A percentile compares a stretch with the other conserved stretches of the same genome.
These are phyloP conservation scores for Neocrepidodera transversa DNA, from an alignment of 2,888 invertebrate genomes.

Conservation along the genomic window DNA sequence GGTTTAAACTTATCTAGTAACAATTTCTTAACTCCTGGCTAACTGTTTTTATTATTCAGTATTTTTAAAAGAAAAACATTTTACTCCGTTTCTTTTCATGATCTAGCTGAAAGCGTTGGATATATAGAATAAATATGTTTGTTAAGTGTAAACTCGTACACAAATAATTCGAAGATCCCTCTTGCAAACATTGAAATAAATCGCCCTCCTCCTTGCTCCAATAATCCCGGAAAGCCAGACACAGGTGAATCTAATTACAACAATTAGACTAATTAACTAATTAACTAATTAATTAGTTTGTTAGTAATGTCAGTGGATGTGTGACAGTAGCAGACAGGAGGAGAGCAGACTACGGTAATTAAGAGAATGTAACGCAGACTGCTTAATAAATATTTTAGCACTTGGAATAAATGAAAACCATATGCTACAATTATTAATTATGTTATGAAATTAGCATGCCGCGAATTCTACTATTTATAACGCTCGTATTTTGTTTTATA, in stretches of 20 bases:
- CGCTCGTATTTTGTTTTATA: conserved; percentile 39
- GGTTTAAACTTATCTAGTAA: no score
- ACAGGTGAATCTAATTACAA: conserved; percentile 50
- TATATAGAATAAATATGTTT: no score
- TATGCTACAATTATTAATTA: conserved; percentile 50
- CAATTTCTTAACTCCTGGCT: no score
- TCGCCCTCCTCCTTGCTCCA: conserved; percentile 4
- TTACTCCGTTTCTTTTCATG: no score
- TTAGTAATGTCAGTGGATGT: conserved; percentile 49
- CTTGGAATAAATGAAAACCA: conserved; percentile 51
- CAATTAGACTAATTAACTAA: conserved; percentile 60
- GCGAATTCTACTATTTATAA: conserved; percentile 42
- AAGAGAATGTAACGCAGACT: conserved; percentile 48
- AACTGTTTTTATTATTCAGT: no score
- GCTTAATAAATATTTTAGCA: conserved; percentile 45
- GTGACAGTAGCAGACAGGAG: conserved; percentile 43
- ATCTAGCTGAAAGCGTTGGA: no score
- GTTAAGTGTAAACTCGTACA: no score
- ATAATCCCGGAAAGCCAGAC: conserved; percentile 29
- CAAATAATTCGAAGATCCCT: background rate
- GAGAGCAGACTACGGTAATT: conserved; percentile 49
- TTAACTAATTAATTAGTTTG: conserved; percentile 58
- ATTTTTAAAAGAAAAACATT: no score
- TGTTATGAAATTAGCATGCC: conserved; percentile 45
- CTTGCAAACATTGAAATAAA: background rate